Conservation (phyloP, 2,113 vertebrate genomes). For the Columbina picui region DNA sequence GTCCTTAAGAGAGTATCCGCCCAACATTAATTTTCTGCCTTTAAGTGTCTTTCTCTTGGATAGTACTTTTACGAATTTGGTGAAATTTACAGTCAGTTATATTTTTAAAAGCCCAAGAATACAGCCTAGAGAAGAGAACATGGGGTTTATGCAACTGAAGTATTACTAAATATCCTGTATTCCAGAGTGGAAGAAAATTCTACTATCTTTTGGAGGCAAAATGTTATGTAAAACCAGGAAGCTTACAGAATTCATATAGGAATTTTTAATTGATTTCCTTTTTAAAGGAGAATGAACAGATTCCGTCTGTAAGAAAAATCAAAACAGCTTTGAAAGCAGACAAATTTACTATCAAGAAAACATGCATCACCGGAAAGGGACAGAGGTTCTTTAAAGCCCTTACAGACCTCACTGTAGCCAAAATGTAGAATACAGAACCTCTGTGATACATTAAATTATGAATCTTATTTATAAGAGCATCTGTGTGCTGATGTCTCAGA, state of each 20-base stretch:
- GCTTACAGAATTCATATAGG: conserved; percentile 28
- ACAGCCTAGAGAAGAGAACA: conserved; percentile 41
- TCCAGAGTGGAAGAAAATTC: conserved; percentile 41
- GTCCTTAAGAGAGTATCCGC: conserved; percentile 31
- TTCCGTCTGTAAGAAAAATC: conserved; percentile 62
- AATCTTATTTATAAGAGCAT: conserved; percentile 85
- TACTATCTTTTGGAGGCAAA: conserved; percentile 42
- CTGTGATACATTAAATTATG: conserved; percentile 81
- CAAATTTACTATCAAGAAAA: conserved; percentile 45
- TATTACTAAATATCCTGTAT: conserved; percentile 55
- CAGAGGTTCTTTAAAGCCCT: conserved; percentile 64
- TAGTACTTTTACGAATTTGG: conserved; percentile 42
- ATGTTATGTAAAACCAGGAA: conserved; percentile 36
- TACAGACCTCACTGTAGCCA: conserved; percentile 69
- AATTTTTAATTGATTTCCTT: conserved; percentile 43
- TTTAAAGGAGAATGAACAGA: conserved; percentile 44
- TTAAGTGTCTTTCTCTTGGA: conserved; percentile 47
- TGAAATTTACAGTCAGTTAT: conserved; percentile 47
- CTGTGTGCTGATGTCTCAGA: conserved; percentile 89
- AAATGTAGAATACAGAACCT: conserved; percentile 79
- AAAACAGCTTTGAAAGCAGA: conserved; percentile 48
- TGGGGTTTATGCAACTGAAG: conserved; percentile 40
- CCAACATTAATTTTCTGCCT: conserved; percentile 39
- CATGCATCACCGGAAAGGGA: conserved; percentile 13
- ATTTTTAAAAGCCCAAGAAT: conserved; percentile 55